Evolutionary conservation across 2,797 vertebrate species (phyloP).

Genomic region (Danio choprae): DNA sequence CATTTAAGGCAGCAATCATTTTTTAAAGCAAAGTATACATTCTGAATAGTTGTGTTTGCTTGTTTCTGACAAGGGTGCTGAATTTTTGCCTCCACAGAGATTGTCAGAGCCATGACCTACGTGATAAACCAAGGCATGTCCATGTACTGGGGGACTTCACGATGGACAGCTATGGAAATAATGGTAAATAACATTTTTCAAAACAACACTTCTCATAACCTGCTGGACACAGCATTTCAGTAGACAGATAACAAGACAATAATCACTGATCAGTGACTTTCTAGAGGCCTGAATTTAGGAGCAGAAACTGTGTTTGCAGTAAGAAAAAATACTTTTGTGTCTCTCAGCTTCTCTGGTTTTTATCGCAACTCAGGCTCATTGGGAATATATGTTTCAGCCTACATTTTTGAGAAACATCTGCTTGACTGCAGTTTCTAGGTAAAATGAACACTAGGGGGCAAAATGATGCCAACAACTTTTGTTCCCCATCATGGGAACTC

Average conservation of each 20-base stretch:
- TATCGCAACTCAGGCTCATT: background rate
- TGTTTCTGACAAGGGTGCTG: background rate
- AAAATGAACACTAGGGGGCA: too few relatives aligned
- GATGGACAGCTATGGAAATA: conserved; percentile 99
- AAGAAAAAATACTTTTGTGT: background rate
- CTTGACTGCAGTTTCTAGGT: too few relatives aligned
- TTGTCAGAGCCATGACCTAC: conserved; percentile 96
- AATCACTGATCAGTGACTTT: background rate
- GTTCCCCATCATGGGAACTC: too few relatives aligned
- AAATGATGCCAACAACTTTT: too few relatives aligned
- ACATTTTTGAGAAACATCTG: too few relatives aligned
- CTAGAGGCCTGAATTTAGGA: background rate
- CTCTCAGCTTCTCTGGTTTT: background rate
- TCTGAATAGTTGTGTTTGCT: background rate
- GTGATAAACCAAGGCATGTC: conserved; percentile 99
- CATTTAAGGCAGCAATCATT: too few relatives aligned
- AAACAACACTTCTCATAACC: background rate
- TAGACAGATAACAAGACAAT: background rate
- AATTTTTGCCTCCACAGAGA: conserved; percentile 79
- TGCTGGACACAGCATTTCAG: background rate
- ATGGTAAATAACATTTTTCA: conserved; percentile 82
- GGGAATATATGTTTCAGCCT: too few relatives aligned
- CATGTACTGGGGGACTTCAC: conserved; percentile 99
- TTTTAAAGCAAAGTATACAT: background rate
- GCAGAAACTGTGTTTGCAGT: background rate